Evolutionary conservation across 1,140 invertebrate species (phyloP).

Genomic region (Drosophila funebris): DNA sequence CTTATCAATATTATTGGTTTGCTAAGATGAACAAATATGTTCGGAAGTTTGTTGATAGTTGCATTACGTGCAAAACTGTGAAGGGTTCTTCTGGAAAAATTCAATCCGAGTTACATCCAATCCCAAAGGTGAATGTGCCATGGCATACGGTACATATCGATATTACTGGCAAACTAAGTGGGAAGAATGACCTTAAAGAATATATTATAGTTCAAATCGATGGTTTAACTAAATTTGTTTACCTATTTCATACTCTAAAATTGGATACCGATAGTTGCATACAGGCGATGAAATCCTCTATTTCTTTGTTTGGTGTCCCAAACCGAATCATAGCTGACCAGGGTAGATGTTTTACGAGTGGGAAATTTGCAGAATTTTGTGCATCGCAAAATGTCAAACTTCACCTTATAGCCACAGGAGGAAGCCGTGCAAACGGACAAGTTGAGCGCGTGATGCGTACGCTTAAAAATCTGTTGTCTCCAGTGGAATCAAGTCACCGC

Average conservation of each 20-base stretch:
- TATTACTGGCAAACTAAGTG: background rate
- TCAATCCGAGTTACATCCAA: constrained; percentile 2
- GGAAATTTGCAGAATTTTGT: constrained; percentile 13
- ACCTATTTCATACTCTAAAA: constrained; percentile 4
- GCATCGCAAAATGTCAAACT: constrained; percentile 5
- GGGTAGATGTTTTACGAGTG: too few species aligned
- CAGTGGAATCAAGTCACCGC: constrained; percentile 7
- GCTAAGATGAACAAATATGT: too few species aligned
- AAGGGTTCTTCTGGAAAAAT: background rate
- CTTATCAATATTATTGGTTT: too few species aligned
- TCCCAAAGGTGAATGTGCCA: constrained; percentile 4
- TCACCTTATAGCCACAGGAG: constrained; percentile 2
- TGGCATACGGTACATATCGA: constrained; percentile 10
- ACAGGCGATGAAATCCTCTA: too few species aligned
- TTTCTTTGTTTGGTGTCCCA: too few species aligned
- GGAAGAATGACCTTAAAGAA: too few species aligned
- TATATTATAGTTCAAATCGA: too few species aligned
- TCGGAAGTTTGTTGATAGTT: constrained; percentile 3
- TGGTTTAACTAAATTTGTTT: constrained; percentile 11
- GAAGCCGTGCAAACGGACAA: constrained; percentile 27
- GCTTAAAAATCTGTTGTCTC: constrained; percentile 12
- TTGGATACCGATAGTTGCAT: constrained; percentile 1
- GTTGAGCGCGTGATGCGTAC: constrained; percentile 15
- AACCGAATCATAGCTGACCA: too few species aligned
- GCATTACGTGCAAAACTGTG: background rate